Evolutionary conservation across 1,140 invertebrate species (phyloP), one percentile per base, ranked within the genome.

Genomic region (Cepaea nemoralis): DNA sequence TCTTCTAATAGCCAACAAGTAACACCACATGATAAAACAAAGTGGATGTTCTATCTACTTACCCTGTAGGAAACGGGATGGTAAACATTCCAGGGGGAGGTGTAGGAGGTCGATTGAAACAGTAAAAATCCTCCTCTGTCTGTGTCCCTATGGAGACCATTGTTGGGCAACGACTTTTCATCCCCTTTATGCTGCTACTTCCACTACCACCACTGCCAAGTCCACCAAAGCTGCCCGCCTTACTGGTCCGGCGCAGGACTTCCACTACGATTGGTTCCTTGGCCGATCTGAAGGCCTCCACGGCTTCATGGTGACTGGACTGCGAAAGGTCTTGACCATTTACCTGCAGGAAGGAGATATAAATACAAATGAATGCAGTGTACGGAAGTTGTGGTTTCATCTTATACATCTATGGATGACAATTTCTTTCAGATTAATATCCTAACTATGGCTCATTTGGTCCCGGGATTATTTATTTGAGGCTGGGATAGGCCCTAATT

Each of bases 251-350:
- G 75, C 94, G 92, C 48, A 94, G 91, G 35, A 95, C 94, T 90
- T 95, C 94, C 42, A 95, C 94, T 80, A 94, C 92, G 85, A 95
- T 94, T 71, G 94, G 94, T 88, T 95, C 95, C 85, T 94, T 92
- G 22, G 94, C 94, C 83, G 93, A 93, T 83, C 94, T 93, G 91
- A 95, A 95, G 85, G 93, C 94, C 87, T 93, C 93, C 80, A 95
- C 94, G 48, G 94, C 94, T 88, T 95, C 95, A 88, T 94, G 93
- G 90, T 95, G 94, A 85, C 93, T 93, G 19, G 91, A 89, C 50
- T 91, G 89, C 83, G 94, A 94, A 82, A 95, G 92, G 90, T 95
- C 95, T 85, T 93, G 93, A 77, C 95, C 94, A 91, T 95, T 95
- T 81, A 95, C 93, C 95, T 95, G 89, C 16, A 19, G 8, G n/a